Conservation (phyloP, 1,140 invertebrate genomes). For the Drosophila burlai region DNA sequence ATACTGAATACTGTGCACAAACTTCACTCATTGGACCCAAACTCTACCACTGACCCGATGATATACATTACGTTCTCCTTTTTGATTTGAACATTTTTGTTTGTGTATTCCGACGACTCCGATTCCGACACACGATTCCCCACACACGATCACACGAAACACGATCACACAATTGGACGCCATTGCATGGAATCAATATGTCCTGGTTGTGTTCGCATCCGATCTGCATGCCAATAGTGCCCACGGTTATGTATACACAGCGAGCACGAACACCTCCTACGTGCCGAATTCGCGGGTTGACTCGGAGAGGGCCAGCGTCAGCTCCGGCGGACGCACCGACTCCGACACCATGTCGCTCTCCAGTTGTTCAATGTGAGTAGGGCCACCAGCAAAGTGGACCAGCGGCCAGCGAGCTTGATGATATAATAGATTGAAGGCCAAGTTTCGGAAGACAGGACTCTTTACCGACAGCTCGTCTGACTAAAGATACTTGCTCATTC, state of each 20-base stretch:
- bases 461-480: not conserved
- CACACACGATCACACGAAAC: constrained; percentile 43
- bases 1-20: constrained; percentile 6
- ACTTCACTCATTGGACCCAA: constrained; percentile 23
- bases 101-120: constrained; percentile 80
- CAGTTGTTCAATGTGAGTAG: constrained; percentile 96
- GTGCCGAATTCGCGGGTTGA: constrained; percentile 96
- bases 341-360: constrained; percentile 95
- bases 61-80: constrained; percentile 73
- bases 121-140: not conserved
- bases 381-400: not conserved
- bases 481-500: constrained; percentile 6
- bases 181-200: constrained; percentile 77
- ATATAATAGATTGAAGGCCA: constrained; percentile 1
- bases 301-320: constrained; percentile 95
- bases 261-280: constrained; percentile 91
- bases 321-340: constrained; percentile 94
- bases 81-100: constrained; percentile 85
- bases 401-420: not conserved
- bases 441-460: not conserved
- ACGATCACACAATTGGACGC: constrained; percentile 34
- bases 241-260: constrained; percentile 86
- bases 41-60: constrained; percentile 50
- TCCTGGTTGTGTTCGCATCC: constrained; percentile 68
- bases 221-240: constrained; percentile 84